phyloP scores from a whole-genome alignment of 2,888 invertebrate species.

The Zygaena filipendulae region DNA sequence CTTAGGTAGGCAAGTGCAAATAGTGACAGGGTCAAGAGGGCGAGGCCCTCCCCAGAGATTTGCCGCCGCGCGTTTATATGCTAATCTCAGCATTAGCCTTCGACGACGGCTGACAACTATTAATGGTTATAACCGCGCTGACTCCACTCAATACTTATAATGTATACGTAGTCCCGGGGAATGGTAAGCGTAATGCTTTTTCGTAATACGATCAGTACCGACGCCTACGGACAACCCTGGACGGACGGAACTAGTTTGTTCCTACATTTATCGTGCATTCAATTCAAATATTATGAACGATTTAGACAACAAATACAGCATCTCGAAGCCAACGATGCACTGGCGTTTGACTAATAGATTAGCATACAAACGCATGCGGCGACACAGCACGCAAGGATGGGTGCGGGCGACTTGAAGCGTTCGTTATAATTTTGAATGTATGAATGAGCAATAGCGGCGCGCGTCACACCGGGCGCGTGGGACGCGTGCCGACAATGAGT shows the following conservation, averaged over 20 bases:
- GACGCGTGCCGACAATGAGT: constrained; percentile 58
- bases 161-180: constrained; percentile 27
- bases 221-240: constrained; percentile 50
- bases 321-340: constrained; percentile 57
- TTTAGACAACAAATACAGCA: constrained; percentile 62
- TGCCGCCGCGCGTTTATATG: constrained; percentile 59
- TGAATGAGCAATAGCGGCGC: constrained; percentile 62
- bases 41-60: constrained; percentile 47
- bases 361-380: constrained; percentile 63
- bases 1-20: constrained; percentile 49
- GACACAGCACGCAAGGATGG: constrained; percentile 48
- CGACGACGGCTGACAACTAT: constrained; percentile 53
- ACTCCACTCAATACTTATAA: constrained; percentile 46
- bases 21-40: constrained; percentile 62
- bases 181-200: constrained; percentile 43
- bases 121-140: constrained; percentile 53
- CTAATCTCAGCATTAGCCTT: constrained; percentile 54
- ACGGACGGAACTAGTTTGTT: constrained; percentile 56
- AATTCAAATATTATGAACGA: constrained; percentile 65
- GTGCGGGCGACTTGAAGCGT: constrained; percentile 56
- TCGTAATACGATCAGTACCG: constrained; percentile 43
- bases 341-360: constrained; percentile 52
- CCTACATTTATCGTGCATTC: constrained; percentile 63
- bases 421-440: constrained; percentile 68
- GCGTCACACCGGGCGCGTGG: constrained; percentile 49